Evolutionary conservation across 64 coral and sea anemone species (phyloP).

Genomic region (Stichodactyla helianthus): DNA sequence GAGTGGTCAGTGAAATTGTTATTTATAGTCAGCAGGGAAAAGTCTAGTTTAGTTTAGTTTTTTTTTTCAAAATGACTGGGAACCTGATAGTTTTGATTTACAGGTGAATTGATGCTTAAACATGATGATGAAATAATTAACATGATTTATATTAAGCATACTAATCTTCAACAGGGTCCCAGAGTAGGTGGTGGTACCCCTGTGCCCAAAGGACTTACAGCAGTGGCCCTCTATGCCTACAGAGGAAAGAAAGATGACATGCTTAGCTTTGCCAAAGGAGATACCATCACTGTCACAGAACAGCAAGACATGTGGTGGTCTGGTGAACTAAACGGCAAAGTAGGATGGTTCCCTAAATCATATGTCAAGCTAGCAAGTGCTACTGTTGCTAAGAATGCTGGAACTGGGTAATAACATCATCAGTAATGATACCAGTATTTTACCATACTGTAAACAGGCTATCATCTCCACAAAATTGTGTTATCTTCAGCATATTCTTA

Average conservation of each 20-base stretch:
- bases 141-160: neutral
- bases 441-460: too few species aligned
- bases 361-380: conserved; percentile 62
- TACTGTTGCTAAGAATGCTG: neutral
- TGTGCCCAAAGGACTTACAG: conserved; percentile 53
- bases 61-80: too few species aligned
- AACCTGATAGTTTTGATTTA: too few species aligned
- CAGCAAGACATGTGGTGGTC: conserved; percentile 97
- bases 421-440: neutral
- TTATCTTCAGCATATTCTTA: neutral
- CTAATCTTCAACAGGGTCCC: conserved; percentile 23
- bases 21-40: too few species aligned
- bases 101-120: neutral
- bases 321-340: conserved; percentile 80
- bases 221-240: conserved; percentile 75
- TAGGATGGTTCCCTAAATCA: conserved; percentile 96
- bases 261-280: conserved; percentile 88
- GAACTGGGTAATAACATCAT: neutral
- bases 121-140: neutral
- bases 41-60: too few species aligned
- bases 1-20: too few species aligned
- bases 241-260: conserved; percentile 73
- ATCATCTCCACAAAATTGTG: too few species aligned
- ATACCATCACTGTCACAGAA: conserved; percentile 71
- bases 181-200: conserved; percentile 14